Conservation (phyloP, 1,140 invertebrate genomes). For the Nautilus pompilius region DNA sequence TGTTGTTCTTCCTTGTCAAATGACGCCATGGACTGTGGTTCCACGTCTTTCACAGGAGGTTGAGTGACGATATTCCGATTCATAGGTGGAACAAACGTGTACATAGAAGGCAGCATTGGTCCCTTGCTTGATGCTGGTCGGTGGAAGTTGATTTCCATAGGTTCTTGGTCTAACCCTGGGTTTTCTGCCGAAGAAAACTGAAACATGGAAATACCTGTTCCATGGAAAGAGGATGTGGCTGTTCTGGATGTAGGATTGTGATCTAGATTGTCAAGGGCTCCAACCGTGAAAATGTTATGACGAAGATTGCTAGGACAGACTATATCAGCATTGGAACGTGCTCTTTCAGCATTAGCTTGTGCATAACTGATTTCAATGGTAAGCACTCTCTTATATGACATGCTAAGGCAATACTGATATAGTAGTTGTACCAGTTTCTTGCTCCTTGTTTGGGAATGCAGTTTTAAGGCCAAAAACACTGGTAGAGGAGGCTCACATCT, state of each 20-base stretch:
- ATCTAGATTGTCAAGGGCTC: slow-evolving; percentile 25
- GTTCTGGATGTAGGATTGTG: slow-evolving; percentile 27
- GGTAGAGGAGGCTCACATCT: background rate
- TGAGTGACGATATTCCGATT: background rate
- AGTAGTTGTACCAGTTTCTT: background rate
- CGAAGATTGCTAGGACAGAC: slow-evolving; percentile 2
- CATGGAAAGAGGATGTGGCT: slow-evolving; percentile 16
- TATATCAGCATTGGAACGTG: background rate
- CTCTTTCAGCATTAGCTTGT: background rate
- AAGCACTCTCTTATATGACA: slow-evolving; percentile 3
- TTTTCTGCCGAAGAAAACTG: slow-evolving; percentile 3
- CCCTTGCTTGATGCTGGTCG: background rate
- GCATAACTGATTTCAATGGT: background rate
- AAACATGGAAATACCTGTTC: background rate
- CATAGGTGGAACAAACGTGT: background rate
- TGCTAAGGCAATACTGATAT: background rate
- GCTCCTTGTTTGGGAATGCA: slow-evolving; percentile 2
- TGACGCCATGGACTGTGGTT: no score
- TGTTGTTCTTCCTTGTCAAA: no score
- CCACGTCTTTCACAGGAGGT: background rate
- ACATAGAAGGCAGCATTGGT: background rate
- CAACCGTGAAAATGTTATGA: background rate
- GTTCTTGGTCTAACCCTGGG: background rate
- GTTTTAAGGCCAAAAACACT: background rate
- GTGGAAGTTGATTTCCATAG: background rate